Base-by-base conservation (phyloP, 2,113 vertebrate genomes). In the Sceloporus tristichus region DNA sequence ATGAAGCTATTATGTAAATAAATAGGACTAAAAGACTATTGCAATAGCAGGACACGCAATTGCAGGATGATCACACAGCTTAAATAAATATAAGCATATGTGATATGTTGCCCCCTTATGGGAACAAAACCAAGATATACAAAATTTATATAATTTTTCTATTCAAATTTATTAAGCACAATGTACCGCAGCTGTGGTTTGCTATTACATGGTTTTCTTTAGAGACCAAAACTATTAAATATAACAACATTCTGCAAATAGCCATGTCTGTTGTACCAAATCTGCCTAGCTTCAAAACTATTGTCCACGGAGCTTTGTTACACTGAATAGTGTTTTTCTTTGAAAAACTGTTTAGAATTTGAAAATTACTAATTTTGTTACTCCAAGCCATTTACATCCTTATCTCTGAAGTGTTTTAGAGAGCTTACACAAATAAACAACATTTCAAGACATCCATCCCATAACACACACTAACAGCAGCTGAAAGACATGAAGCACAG, bases 1-100 rank as follows among this genome's bases (percentile, higher is more conserved):
- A 90, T 90, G 86, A 27, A 87, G 56, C 14, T 74, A 90, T 34
- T 34, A 34, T 34, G 34, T 34, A 34, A 34, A 34, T 34, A 34
- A 34, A 34, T 34, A 34, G 34, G 34, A 34, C 34, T 34, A 34
- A 34, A 34, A 34, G 34, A 34, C 34, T 34, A 34, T 34, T 34
- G 34, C 34, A 34, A 34, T 34, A 34, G 34, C 4, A 53, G 68
- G 85, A 90, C 87, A 80, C 34, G 53, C 10, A 85, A 62, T 0
- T 88, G 66, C 54, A 87, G 80, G 71, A 81, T 0, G 0, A 82
- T 85, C 85, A 18, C 77, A 34, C 76, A 90, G 18, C 79, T 34
- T 88, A 74, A 62, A 56, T 82, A 3, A 83, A 0, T 80, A 1
- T 38, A 87, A 88, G 9, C 87, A 5, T 71, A 76, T 21, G 5